A percentile compares a stretch with the other conserved stretches of the same genome.
These are phyloP conservation scores for Drosophila pseudotakahashii DNA, from an alignment of 2,888 invertebrate genomes.

Conservation along the genomic window DNA sequence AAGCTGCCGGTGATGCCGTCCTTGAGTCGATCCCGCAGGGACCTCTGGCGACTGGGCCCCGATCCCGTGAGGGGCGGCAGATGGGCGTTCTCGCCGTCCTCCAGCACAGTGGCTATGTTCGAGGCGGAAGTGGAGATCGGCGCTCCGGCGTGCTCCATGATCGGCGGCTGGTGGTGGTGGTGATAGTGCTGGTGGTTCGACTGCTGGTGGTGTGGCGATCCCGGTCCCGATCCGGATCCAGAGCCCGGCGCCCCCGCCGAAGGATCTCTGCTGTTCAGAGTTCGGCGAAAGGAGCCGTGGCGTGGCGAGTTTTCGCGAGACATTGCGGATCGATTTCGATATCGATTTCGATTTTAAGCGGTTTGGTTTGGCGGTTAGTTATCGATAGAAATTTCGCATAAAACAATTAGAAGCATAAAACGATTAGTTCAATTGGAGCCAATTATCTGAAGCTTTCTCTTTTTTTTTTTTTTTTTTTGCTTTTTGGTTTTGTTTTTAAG, in stretches of 20 bases:
- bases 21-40: constrained; percentile 90
- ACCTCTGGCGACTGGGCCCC: constrained; percentile 89
- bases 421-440: constrained; percentile 71
- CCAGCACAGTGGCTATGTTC: constrained; percentile 77
- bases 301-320: constrained; percentile 84
- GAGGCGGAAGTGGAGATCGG: constrained; percentile 81
- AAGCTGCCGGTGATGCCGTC: constrained; percentile 92
- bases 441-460: constrained; percentile 54
- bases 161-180: constrained; percentile 72
- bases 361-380: constrained; percentile 45
- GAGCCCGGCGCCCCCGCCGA: constrained; percentile 39
- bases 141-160: constrained; percentile 77
- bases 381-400: constrained; percentile 67
- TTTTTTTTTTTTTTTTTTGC: constrained; percentile 20
- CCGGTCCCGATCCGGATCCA: constrained; percentile 45
- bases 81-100: constrained; percentile 81
- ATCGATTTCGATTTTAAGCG: constrained; percentile 26
- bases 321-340: constrained; percentile 56
- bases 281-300: constrained; percentile 78
- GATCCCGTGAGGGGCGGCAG: constrained; percentile 83
- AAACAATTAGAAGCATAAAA: constrained; percentile 78
- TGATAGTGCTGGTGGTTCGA: constrained; percentile 63
- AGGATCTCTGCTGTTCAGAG: constrained; percentile 69
- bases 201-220: constrained; percentile 67
- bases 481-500: constrained; percentile 38